phyloP scores from a whole-genome alignment of 2,888 invertebrate genomes.

The Hyppa rectilinea region DNA sequence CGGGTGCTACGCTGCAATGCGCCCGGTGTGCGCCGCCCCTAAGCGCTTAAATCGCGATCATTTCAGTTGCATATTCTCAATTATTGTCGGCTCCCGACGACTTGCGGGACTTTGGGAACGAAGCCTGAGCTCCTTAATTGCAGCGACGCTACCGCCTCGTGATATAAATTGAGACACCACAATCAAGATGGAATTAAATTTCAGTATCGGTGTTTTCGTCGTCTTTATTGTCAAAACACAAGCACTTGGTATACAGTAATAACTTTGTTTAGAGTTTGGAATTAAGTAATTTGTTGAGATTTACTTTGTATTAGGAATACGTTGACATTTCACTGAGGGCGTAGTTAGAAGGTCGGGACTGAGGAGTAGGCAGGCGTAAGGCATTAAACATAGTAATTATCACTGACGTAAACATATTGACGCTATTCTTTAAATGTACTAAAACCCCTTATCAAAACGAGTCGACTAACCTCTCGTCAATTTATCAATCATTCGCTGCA shows the following conservation, averaged over 20 bases:
- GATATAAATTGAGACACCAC: conserved; percentile 66
- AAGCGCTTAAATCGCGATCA: conserved; percentile 66
- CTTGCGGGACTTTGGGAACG: conserved; percentile 67
- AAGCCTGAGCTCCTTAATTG: conserved; percentile 66
- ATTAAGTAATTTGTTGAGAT: conserved; percentile 47
- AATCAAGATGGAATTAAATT: conserved; percentile 67
- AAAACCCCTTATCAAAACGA: not conserved
- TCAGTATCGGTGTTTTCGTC: conserved; percentile 60
- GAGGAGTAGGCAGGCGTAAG: too few species aligned
- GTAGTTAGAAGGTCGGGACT: too few species aligned
- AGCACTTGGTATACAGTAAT: conserved; percentile 44
- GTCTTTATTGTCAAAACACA: conserved; percentile 56
- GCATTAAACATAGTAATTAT: too few species aligned
- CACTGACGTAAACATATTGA: not conserved
- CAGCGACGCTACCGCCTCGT: conserved; percentile 62
- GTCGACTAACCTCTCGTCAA: not conserved
- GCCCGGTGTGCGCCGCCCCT: conserved; percentile 44
- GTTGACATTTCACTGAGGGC: conserved; percentile 20
- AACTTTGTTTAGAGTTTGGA: conserved; percentile 48
- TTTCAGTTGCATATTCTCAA: conserved; percentile 70
- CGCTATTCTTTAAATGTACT: not conserved
- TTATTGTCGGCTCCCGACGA: conserved; percentile 66
- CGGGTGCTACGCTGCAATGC: conserved; percentile 31
- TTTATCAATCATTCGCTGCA: conserved; percentile 45
- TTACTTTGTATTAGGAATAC: conserved; percentile 25